A percentile compares a stretch with the other conserved stretches of the same genome.
Evolutionary conservation across 2,888 invertebrate genomes (phyloP).

Genomic region (Axea sp.): DNA sequence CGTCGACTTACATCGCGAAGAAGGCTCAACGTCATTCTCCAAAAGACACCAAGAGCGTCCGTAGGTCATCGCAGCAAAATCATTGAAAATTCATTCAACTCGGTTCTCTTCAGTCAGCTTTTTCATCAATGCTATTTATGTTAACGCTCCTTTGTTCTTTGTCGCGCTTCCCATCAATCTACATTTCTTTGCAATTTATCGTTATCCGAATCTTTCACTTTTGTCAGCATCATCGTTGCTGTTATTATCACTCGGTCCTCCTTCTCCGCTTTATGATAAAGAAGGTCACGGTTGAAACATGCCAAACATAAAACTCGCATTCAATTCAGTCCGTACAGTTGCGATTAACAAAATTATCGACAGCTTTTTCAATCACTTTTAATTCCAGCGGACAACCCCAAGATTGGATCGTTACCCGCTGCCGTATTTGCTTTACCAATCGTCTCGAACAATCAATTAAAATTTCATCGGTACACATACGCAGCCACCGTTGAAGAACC

Average conservation of each 20-base stretch:
- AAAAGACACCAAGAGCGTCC: slow-evolving; percentile 37
- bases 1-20: slow-evolving; percentile 47
- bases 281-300: too few relatives aligned
- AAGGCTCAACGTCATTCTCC: slow-evolving; percentile 58
- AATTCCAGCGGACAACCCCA: slow-evolving; percentile 1
- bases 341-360: slow-evolving; percentile 24
- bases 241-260: too few relatives aligned
- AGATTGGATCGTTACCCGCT: slow-evolving; percentile 29
- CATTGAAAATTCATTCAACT: slow-evolving; percentile 34
- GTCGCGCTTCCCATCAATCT: too few relatives aligned
- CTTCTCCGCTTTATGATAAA: too few relatives aligned
- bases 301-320: too few relatives aligned
- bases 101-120: too few relatives aligned
- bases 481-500: slow-evolving; percentile 26
- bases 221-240: too few relatives aligned
- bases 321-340: too few relatives aligned
- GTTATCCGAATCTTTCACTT: too few relatives aligned
- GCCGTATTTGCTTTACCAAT: slow-evolving; percentile 31
- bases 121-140: too few relatives aligned
- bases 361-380: slow-evolving; percentile 1
- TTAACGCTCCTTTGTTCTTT: too few relatives aligned
- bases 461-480: background rate
- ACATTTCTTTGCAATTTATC: too few relatives aligned
- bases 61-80: slow-evolving; percentile 56
- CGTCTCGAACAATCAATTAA: slow-evolving; percentile 27